Evolutionary conservation across 2,797 vertebrate genomes (phyloP).

Genomic region (Hoplostethus mediterraneus): DNA sequence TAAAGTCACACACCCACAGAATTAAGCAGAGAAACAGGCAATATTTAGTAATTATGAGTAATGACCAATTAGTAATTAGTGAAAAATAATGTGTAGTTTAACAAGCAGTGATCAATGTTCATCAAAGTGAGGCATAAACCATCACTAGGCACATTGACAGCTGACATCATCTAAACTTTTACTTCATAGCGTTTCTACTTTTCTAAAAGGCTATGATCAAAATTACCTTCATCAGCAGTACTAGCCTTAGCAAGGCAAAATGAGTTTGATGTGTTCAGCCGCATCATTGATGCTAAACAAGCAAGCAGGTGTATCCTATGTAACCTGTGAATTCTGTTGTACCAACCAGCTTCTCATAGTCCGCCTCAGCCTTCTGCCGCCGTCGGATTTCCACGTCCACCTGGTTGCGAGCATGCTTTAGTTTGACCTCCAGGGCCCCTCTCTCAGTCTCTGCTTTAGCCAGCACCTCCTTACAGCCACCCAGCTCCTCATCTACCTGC

Average conservation of each 20-base stretch:
- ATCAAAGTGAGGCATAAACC: neutral
- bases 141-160: neutral
- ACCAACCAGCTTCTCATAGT: slow-evolving; percentile 93
- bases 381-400: slow-evolving; percentile 95
- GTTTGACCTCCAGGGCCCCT: slow-evolving; percentile 91
- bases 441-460: slow-evolving; percentile 90
- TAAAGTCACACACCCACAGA: neutral
- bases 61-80: too few relatives aligned
- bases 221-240: neutral
- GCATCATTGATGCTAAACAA: too few relatives aligned
- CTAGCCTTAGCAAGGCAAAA: neutral
- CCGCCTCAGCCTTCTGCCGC: slow-evolving; percentile 90
- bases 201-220: neutral
- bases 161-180: neutral
- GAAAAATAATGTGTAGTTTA: neutral
- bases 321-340: neutral
- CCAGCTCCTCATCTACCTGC: slow-evolving; percentile 84
- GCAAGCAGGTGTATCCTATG: too few relatives aligned
- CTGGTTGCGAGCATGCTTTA: slow-evolving; percentile 96
- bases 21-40: neutral
- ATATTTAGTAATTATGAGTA: too few relatives aligned
- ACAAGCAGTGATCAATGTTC: neutral
- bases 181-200: neutral
- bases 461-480: slow-evolving; percentile 88
- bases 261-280: neutral